Evolutionary conservation across 2,797 vertebrate genomes (phyloP).

Genomic region (Acipenser ruthenus): DNA sequence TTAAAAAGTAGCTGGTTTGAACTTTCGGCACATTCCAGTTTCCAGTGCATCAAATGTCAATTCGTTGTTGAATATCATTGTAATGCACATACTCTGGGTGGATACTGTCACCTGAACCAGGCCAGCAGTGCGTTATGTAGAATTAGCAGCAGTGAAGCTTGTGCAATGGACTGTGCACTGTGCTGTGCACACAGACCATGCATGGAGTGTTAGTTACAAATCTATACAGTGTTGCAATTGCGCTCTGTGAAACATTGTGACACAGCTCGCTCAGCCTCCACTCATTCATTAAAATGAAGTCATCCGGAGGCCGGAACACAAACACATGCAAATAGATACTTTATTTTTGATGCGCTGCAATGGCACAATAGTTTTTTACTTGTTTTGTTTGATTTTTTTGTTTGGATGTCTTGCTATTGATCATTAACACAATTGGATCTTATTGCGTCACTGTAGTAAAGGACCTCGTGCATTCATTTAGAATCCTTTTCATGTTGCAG

Average conservation of each 20-base stretch:
- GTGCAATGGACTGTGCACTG: conserved; percentile 11
- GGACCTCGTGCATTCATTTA: too few species aligned
- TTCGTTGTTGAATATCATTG: too few species aligned
- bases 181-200: conserved; percentile 3
- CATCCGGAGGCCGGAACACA: conserved; percentile 25
- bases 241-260: conserved; percentile 5
- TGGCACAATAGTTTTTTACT: neutral
- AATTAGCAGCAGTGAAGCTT: conserved; percentile 13
- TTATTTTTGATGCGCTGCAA: neutral
- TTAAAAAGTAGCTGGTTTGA: too few species aligned
- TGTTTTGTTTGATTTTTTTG: too few species aligned
- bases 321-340: conserved; percentile 10
- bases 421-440: too few species aligned
- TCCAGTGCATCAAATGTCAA: too few species aligned
- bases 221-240: conserved; percentile 3
- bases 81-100: too few species aligned
- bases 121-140: conserved; percentile 30
- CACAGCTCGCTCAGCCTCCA: conserved; percentile 11
- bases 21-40: too few species aligned
- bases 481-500: too few species aligned
- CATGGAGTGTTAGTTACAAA: neutral
- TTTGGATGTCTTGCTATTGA: too few species aligned
- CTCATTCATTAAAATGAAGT: conserved; percentile 22
- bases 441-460: too few species aligned
- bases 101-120: too few species aligned